Evolutionary conservation across 2,113 vertebrate species (phyloP).

Genomic region (Centropus unirufus): DNA sequence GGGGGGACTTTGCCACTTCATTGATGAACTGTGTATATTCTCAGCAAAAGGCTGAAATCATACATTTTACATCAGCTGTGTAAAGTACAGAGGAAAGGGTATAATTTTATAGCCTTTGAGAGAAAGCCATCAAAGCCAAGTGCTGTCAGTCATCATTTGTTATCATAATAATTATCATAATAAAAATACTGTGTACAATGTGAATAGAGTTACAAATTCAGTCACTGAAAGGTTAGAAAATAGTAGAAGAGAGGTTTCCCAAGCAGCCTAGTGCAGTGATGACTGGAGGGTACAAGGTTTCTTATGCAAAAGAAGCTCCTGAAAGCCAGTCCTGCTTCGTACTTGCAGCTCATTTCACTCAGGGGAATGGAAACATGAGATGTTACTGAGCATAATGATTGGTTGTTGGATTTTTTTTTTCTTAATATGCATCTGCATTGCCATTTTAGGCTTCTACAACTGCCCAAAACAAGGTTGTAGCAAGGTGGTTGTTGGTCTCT

Average conservation of each 20-base stretch:
- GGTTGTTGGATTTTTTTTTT: not conserved
- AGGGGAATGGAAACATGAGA: not conserved
- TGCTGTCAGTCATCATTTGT: not conserved
- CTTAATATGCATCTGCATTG: not conserved
- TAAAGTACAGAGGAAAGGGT: not conserved
- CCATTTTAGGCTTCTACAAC: not conserved
- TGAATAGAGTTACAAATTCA: not conserved
- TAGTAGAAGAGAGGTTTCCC: not conserved
- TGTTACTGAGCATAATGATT: not conserved
- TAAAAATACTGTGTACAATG: not conserved
- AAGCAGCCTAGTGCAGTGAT: not conserved
- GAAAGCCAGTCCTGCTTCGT: not conserved
- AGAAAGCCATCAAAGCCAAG: not conserved
- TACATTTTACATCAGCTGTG: not conserved
- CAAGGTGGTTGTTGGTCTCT: accelerated
- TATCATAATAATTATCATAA: not conserved
- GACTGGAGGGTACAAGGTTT: not conserved
- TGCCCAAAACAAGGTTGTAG: not conserved
- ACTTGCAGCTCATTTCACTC: not conserved
- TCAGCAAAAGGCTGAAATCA: not conserved
- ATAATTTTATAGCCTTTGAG: not conserved
- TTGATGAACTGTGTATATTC: not conserved
- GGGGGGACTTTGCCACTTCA: not conserved
- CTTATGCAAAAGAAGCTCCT: not conserved
- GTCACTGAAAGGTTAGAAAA: not conserved